These are phyloP conservation scores for Argynnis bischoffii DNA, from an alignment of 2,888 invertebrate species.

Conservation along the genomic window DNA sequence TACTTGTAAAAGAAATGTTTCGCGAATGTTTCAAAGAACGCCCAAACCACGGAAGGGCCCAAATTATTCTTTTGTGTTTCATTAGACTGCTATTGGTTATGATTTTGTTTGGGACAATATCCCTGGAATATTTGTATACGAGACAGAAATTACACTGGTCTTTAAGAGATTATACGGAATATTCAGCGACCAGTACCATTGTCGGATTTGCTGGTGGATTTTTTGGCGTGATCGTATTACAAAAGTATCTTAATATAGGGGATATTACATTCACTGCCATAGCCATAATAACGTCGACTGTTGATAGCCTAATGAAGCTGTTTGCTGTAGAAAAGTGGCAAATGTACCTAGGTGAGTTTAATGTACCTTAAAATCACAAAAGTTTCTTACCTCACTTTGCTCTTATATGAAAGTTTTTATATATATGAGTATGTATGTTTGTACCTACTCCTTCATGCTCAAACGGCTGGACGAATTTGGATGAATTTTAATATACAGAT, in stretches of 20 bases:
- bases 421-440: not conserved
- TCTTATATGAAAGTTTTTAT: not conserved
- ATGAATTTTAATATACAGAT: too few relatives aligned
- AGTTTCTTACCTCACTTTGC: too few relatives aligned
- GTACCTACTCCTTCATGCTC: too few relatives aligned
- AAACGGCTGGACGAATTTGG: too few relatives aligned
- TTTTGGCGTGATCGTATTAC: slow-evolving; percentile 53
- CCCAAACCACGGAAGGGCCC: slow-evolving; percentile 68
- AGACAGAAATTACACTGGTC: slow-evolving; percentile 84
- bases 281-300: slow-evolving; percentile 48
- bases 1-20: slow-evolving; percentile 70
- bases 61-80: slow-evolving; percentile 67
- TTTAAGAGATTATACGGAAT: slow-evolving; percentile 80
- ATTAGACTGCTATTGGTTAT: slow-evolving; percentile 53
- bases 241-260: slow-evolving; percentile 61
- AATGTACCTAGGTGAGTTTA: slow-evolving; percentile 68
- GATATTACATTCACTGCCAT: slow-evolving; percentile 54
- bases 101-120: slow-evolving; percentile 62
- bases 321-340: slow-evolving; percentile 55
- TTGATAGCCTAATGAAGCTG: slow-evolving; percentile 53
- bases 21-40: slow-evolving; percentile 71
- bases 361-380: not conserved
- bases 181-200: slow-evolving; percentile 68
- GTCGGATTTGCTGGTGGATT: slow-evolving; percentile 76
- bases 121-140: slow-evolving; percentile 81